Conservation (phyloP, 2,888 invertebrate genomes). For the Resseliella maxima region DNA sequence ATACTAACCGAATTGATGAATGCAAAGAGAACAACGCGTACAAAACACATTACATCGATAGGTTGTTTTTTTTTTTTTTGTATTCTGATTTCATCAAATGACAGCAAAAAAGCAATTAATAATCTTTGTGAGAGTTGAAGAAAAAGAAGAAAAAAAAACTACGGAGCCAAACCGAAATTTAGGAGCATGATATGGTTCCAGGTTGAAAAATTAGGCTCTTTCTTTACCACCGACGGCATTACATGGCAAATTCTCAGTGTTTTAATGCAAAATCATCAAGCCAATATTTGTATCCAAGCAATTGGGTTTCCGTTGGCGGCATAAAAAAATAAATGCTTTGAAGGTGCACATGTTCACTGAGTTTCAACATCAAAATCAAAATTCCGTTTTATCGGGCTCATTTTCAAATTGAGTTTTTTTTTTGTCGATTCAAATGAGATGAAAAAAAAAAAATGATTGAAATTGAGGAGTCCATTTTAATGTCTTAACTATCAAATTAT, state of each 20-base stretch:
- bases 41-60: slow-evolving; percentile 15
- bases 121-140: not conserved
- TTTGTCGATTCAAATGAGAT: no score
- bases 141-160: no score
- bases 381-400: not conserved
- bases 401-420: not conserved
- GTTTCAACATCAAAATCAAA: not conserved
- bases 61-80: not conserved
- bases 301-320: not conserved
- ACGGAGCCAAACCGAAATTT: slow-evolving; percentile 13
- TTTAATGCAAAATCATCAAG: slow-evolving; percentile 37
- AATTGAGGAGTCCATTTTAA: not conserved
- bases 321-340: not conserved
- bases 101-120: slow-evolving; percentile 24
- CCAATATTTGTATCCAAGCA: not conserved
- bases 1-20: slow-evolving; percentile 26
- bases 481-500: not conserved
- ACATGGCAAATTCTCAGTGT: slow-evolving; percentile 6
- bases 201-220: slow-evolving; percentile 23
- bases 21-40: not conserved
- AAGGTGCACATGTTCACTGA: slow-evolving; percentile 2
- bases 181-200: slow-evolving; percentile 6
- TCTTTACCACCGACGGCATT: slow-evolving; percentile 13
- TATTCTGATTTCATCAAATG: slow-evolving; percentile 29
- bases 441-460: not conserved